These are phyloP conservation scores for Callinectes sapidus DNA, from an alignment of 2,888 invertebrate genomes.

Conservation along the genomic window DNA sequence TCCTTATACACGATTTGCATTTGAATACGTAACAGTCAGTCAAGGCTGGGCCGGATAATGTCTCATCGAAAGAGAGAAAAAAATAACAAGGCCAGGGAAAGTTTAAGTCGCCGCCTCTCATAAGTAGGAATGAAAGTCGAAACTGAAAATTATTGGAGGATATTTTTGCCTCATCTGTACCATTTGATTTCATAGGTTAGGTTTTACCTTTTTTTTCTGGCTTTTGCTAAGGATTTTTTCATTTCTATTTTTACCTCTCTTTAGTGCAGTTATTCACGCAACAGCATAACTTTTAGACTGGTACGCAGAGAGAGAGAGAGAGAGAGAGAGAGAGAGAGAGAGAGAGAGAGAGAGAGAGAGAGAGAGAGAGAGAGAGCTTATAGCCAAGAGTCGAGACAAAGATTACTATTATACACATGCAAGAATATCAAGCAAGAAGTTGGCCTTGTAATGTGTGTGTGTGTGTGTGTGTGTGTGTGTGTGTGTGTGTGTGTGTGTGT, in stretches of 20 bases:
- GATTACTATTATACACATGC: background rate
- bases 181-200: too few species aligned
- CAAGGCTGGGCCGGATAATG: background rate
- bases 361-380: background rate
- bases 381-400: background rate
- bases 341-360: constrained; percentile 17
- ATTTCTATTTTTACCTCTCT: background rate
- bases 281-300: background rate
- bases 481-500: constrained; percentile 30
- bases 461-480: constrained; percentile 19
- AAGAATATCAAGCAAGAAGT: constrained; percentile 29
- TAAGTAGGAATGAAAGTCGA: too few species aligned
- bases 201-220: too few species aligned
- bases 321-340: constrained; percentile 15
- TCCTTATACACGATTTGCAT: background rate
- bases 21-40: background rate
- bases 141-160: too few species aligned
- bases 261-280: background rate
- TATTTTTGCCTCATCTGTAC: too few species aligned
- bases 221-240: background rate
- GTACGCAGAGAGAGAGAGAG: background rate
- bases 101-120: background rate
- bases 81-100: background rate
- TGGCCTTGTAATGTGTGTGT: constrained; percentile 9
- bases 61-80: background rate